Evolutionary conservation across 2,113 vertebrate genomes (phyloP).

Genomic region (Gymnobelideus leadbeateri): DNA sequence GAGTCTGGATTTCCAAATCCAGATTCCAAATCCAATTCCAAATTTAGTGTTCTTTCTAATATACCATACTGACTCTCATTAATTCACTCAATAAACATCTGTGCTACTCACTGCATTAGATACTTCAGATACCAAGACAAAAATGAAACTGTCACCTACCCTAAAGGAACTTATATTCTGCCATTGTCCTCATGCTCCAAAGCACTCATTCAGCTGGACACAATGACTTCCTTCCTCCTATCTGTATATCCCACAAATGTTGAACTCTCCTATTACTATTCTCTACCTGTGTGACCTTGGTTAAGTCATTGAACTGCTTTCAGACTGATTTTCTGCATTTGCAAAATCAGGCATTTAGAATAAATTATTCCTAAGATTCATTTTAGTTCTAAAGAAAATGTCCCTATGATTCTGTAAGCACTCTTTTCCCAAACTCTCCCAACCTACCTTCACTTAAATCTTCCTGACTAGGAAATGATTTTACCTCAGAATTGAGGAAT

Average conservation of each 20-base stretch:
- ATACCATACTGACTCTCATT: neutral
- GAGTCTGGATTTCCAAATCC: neutral
- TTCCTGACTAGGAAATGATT: neutral
- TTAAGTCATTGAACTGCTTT: neutral
- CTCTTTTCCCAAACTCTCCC: neutral
- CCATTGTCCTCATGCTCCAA: neutral
- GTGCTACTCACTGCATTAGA: neutral
- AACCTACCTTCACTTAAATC: neutral
- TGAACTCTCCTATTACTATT: neutral
- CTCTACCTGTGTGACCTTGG: neutral
- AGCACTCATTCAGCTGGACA: neutral
- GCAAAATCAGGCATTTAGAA: neutral
- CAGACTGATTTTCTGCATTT: neutral
- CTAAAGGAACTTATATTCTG: no score
- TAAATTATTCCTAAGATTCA: conserved; percentile 5
- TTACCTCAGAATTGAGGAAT: neutral
- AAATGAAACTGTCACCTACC: neutral
- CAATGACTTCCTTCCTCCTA: neutral
- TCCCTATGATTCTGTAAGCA: neutral
- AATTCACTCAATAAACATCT: neutral
- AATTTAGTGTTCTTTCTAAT: neutral
- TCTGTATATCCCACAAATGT: neutral
- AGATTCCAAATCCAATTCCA: no score
- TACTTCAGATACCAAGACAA: neutral
- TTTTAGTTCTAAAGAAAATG: neutral